Evolutionary conservation across 2,888 invertebrate genomes (phyloP).

Genomic region (Metellina segmentata): DNA sequence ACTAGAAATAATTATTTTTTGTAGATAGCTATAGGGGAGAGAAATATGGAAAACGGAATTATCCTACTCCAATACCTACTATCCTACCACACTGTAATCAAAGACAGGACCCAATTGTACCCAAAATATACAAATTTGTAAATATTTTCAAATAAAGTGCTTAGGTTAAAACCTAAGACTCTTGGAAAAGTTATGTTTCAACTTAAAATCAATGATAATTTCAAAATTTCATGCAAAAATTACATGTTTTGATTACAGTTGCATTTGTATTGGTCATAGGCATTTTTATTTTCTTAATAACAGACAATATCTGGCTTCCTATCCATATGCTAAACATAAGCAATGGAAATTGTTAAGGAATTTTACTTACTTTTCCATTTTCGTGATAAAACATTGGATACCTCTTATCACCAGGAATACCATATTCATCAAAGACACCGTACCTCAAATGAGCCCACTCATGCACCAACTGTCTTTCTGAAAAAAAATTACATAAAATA

Average conservation of each 20-base stretch:
- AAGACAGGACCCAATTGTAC: too few relatives aligned
- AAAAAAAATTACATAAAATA: constrained; percentile 13
- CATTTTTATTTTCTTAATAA: not conserved
- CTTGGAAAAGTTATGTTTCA: too few relatives aligned
- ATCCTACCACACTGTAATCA: too few relatives aligned
- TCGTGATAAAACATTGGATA: constrained; percentile 78
- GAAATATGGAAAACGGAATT: too few relatives aligned
- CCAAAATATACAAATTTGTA: too few relatives aligned
- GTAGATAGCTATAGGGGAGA: too few relatives aligned
- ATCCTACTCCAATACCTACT: too few relatives aligned
- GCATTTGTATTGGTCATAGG: not conserved
- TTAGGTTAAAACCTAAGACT: too few relatives aligned
- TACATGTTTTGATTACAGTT: not conserved
- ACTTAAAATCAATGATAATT: not conserved
- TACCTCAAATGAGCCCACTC: constrained; percentile 79
- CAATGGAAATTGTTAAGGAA: not conserved
- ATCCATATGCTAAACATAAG: not conserved
- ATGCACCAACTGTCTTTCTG: constrained; percentile 78
- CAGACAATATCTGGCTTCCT: not conserved
- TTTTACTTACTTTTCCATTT: constrained; percentile 73
- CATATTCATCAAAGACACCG: constrained; percentile 80
- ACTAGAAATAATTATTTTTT: too few relatives aligned
- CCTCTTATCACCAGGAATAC: constrained; percentile 76
- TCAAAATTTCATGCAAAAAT: not conserved
- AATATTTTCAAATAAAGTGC: too few relatives aligned